A percentile compares a stretch with the other conserved stretches of the same genome.
Conservation (phyloP, 2,797 vertebrate species). For the Poecilia wingei region DNA sequence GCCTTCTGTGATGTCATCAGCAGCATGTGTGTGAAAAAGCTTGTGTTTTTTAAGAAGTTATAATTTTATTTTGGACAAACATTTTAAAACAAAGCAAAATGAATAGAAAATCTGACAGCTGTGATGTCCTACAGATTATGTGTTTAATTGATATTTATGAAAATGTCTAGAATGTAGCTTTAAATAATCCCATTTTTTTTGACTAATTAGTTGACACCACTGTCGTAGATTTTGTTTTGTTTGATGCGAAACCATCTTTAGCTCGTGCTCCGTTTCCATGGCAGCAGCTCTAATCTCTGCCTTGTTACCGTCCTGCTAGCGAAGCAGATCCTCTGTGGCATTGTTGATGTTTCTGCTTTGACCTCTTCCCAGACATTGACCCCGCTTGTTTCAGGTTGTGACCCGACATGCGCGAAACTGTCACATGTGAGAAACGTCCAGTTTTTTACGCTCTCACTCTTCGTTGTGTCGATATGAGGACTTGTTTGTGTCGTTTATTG, state of each 20-base stretch:
- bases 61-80: not conserved
- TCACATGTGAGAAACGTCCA: not conserved
- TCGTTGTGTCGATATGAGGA: not conserved
- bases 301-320: conserved; percentile 2
- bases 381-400: conserved; percentile 24
- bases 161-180: not conserved
- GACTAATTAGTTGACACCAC: not conserved
- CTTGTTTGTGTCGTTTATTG: not conserved
- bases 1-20: not conserved
- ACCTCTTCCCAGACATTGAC: conserved; percentile 20
- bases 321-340: not conserved
- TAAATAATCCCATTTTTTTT: not conserved
- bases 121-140: not conserved
- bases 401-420: conserved; percentile 9
- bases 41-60: not conserved
- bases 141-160: not conserved
- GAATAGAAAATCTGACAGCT: not conserved
- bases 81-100: not conserved
- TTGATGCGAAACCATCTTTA: not conserved
- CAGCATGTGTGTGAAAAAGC: not conserved
- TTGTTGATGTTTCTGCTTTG: conserved; percentile 40
- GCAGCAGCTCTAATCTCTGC: conserved; percentile 1
- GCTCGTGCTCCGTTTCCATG: not conserved
- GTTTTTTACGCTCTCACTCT: not conserved
- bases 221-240: not conserved